phyloP scores from a whole-genome alignment of 2,888 invertebrate species.

The Odontocolon sp. region DNA sequence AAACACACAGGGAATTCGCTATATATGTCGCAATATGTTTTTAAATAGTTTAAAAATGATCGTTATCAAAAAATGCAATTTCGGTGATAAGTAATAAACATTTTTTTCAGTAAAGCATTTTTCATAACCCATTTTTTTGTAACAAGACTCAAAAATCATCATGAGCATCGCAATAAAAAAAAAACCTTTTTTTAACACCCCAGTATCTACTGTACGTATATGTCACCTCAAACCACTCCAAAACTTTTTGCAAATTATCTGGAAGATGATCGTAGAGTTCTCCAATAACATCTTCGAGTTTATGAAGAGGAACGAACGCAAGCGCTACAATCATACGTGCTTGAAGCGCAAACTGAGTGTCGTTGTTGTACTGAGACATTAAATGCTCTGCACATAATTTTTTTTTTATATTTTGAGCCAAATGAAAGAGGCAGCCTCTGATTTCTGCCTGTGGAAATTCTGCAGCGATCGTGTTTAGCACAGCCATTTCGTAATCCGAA shows the following conservation, averaged over 20 bases:
- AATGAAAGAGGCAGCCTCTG: conserved; percentile 33
- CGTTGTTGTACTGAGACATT: conserved; percentile 3
- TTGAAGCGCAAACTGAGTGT: conserved; percentile 31
- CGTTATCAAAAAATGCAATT: no score
- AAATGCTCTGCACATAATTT: conserved; percentile 11
- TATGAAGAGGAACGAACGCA: conserved; percentile 23
- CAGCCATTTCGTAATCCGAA: conserved; percentile 33
- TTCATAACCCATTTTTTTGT: no score
- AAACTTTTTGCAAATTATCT: conserved; percentile 4
- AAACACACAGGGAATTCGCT: no score
- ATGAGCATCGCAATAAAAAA: no score
- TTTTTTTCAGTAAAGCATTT: no score
- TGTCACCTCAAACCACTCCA: conserved; percentile 46
- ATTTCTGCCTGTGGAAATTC: conserved; percentile 16
- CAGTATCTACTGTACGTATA: no score
- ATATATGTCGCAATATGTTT: no score
- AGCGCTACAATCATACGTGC: conserved; percentile 26
- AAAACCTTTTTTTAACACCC: no score
- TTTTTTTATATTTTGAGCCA: conserved; percentile 24
- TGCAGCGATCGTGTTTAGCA: conserved; percentile 21
- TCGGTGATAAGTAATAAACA: no score
- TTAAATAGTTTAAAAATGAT: no score
- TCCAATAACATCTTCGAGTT: conserved; percentile 2
- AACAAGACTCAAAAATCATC: no score
- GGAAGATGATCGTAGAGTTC: conserved; percentile 16